Evolutionary conservation across 2,797 vertebrate species (phyloP).

Genomic region (Trematomus bernacchii): DNA sequence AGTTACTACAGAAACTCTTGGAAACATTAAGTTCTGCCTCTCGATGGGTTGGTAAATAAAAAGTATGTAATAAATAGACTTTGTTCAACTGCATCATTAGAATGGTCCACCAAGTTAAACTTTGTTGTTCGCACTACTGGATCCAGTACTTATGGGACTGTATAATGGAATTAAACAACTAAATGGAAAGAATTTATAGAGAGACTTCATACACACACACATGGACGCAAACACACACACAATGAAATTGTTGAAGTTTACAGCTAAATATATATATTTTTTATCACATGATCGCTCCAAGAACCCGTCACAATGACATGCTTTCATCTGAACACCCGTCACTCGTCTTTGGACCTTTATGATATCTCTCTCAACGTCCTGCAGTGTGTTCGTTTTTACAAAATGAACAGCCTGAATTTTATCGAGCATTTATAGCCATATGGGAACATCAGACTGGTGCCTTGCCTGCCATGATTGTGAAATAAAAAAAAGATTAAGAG

Average conservation of each 20-base stretch:
- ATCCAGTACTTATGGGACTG: conserved; percentile 18
- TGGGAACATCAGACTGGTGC: conserved; percentile 1
- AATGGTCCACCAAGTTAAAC: conserved; percentile 11
- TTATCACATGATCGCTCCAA: conserved; percentile 9
- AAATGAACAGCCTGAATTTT: too few relatives aligned
- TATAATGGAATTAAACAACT: conserved; percentile 3
- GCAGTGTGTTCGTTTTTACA: conserved; percentile 8
- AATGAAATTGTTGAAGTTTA: background rate
- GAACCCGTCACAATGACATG: conserved; percentile 8
- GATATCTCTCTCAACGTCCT: conserved; percentile 28
- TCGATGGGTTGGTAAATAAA: conserved; percentile 1
- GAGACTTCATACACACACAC: background rate
- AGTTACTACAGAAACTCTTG: background rate
- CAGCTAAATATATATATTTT: background rate
- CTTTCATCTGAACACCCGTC: conserved; percentile 8
- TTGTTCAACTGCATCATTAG: conserved; percentile 8
- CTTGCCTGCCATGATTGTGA: background rate
- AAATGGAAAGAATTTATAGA: conserved; percentile 23
- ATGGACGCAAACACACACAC: background rate
- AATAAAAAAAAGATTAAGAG: background rate
- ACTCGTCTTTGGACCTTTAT: conserved; percentile 7
- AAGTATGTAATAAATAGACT: conserved; percentile 25
- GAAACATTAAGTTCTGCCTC: background rate
- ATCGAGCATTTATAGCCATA: background rate
- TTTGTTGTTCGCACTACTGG: conserved; percentile 26